Evolutionary conservation across 2,888 invertebrate species (phyloP).

Genomic region (Piscicola geometra): DNA sequence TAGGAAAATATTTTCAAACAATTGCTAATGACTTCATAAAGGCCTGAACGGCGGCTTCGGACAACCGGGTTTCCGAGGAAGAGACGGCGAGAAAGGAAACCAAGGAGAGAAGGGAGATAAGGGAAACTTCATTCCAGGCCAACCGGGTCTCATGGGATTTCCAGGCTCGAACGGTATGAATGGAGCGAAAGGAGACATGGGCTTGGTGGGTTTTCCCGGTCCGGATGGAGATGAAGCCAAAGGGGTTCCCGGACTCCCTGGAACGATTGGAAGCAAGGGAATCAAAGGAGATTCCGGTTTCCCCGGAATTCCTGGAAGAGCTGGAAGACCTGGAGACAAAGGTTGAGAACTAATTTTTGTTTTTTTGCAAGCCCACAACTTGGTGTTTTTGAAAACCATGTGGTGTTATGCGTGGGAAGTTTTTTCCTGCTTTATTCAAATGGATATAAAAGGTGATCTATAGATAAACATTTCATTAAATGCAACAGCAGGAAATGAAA

Average conservation of each 20-base stretch:
- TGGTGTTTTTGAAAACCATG: no score
- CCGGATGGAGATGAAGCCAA: constrained; percentile 36
- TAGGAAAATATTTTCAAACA: no score
- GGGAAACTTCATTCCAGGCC: constrained; percentile 29
- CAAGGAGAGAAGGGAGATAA: constrained; percentile 37
- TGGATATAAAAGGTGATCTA: no score
- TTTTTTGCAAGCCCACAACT: no score
- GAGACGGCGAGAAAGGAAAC: constrained; percentile 40
- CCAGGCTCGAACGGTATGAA: constrained; percentile 37
- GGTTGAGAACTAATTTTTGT: background rate
- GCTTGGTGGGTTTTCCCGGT: constrained; percentile 34
- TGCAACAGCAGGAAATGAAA: no score
- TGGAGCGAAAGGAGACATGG: constrained; percentile 38
- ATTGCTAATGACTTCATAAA: background rate
- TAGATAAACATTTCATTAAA: no score
- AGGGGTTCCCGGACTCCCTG: constrained; percentile 38
- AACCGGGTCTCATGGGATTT: constrained; percentile 26
- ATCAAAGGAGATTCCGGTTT: constrained; percentile 37
- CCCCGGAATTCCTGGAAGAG: constrained; percentile 34
- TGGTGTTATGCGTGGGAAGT: no score
- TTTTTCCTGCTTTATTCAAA: no score
- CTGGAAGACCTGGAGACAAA: background rate
- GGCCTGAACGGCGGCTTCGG: constrained; percentile 40
- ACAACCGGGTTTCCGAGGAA: constrained; percentile 40
- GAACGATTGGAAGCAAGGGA: constrained; percentile 38